These are phyloP conservation scores for Anastatus disparis DNA, from an alignment of 1,140 invertebrate genomes.

Conservation along the genomic window DNA sequence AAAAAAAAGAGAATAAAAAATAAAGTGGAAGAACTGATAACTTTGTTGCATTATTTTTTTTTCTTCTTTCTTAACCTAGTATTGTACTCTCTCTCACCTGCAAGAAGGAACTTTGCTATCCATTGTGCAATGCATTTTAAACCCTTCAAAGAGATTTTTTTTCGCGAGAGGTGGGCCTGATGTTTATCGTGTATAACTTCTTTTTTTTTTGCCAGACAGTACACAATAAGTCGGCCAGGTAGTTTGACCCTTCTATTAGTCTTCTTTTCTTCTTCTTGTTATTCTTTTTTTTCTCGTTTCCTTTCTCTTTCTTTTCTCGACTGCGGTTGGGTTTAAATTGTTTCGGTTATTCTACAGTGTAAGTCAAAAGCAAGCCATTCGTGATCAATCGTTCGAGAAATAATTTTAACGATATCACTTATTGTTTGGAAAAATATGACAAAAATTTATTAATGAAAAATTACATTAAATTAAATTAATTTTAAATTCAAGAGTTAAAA, in stretches of 20 bases:
- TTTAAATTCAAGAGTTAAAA: no score
- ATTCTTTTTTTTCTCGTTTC: background rate
- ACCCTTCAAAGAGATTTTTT: background rate
- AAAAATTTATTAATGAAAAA: no score
- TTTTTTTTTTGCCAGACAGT: no score
- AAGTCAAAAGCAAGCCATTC: background rate
- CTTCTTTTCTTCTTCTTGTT: no score
- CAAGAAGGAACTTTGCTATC: background rate
- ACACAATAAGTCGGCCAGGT: conserved; percentile 6
- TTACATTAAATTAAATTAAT: no score
- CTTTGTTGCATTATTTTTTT: background rate
- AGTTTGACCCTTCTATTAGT: background rate
- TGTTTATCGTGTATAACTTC: background rate
- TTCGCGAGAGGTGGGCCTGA: conserved; percentile 10
- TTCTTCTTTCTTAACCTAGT: no score
- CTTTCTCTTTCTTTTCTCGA: background rate
- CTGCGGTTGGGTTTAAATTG: no score
- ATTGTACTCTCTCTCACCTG: background rate
- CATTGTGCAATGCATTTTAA: background rate
- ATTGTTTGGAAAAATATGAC: no score
- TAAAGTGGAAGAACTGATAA: background rate
- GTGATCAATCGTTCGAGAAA: no score
- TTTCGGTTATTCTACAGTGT: no score
- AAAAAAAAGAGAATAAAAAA: background rate
- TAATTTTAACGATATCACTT: no score